Conservation (phyloP, 2,797 vertebrate species). For the Spheniscus humboldti region DNA sequence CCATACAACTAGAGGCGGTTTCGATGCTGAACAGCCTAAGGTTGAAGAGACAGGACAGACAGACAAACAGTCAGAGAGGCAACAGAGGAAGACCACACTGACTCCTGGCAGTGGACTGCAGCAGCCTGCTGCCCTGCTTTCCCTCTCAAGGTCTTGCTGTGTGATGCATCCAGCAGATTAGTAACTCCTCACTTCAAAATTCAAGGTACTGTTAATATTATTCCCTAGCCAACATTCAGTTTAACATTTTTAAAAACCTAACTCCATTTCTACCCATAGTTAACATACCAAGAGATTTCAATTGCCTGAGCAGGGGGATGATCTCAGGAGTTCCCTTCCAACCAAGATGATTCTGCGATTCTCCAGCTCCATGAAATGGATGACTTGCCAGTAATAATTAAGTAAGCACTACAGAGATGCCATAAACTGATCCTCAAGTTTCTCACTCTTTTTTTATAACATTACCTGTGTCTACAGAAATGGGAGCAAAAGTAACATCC, state of each 20-base stretch:
- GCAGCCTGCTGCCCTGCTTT: not conserved
- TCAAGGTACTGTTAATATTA: not conserved
- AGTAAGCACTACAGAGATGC: not conserved
- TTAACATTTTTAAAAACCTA: not conserved
- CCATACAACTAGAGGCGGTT: not conserved
- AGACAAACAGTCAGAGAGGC: not conserved
- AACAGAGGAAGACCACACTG: not conserved
- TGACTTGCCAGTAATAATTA: not conserved
- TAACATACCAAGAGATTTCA: not conserved
- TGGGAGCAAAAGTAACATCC: not conserved
- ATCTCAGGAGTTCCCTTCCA: not conserved
- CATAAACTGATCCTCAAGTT: not conserved
- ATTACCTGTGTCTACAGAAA: not conserved
- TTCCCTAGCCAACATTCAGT: not conserved
- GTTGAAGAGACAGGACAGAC: not conserved
- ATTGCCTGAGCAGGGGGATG: not conserved
- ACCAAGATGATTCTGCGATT: not conserved
- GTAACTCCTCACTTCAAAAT: not conserved
- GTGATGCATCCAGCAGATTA: not conserved
- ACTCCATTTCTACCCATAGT: not conserved
- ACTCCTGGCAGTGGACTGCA: not conserved
- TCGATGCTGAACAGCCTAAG: not conserved
- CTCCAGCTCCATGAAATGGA: not conserved
- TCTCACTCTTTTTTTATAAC: not conserved
- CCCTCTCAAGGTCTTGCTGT: fast-evolving